Base-by-base conservation (phyloP, 2,113 vertebrate genomes). In the Tetraodon nigroviridis region DNA sequence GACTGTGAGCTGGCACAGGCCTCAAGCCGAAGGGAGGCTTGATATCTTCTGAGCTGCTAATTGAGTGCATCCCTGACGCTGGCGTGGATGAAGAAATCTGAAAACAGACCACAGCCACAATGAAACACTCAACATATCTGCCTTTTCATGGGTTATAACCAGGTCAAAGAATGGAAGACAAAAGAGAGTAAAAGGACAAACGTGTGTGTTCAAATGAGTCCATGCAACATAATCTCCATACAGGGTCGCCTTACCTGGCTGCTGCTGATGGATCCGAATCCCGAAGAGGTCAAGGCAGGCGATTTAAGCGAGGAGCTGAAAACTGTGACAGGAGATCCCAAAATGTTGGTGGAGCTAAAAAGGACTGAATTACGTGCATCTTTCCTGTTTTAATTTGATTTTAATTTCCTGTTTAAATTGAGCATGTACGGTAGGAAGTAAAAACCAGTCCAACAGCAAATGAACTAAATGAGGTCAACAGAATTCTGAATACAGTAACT, bases 1-100 rank as follows among this genome's bases (percentile, higher is more conserved):
- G 92, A 53, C 87, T 89, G 86, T 93, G 92, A 61, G 92, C 82
- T 45, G 90, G 85, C 78, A 93, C 83, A 40, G 91, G 90, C 72
- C 92, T 90, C 75, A 93, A 79, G 60, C 92, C 93, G 87, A 93
- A 88, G 0, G 93, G 92, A 32, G 93, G 92, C 78, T 96, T 95
- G 68, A 95, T 90, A 73, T 96, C 94, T 55, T 96, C 94, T 29
- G 94, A 94, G 83, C 90, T 92, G 88, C 92, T 94, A 59, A 93
- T 91, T 44, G 93, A 87, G 65, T 94, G 93, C 84, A 93, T 91
- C 75, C 91, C 92, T 66, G 92, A 91, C 64, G 91, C 83, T 56
- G 91, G 91, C 58, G 92, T 92, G 32, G 94, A 93, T 70, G 94
- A 93, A 49, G 93, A 92, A 60, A 94, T 92, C 94, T 95, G 83